Conservation (phyloP, 2,113 vertebrate species). For the Cheilinus undulatus region DNA sequence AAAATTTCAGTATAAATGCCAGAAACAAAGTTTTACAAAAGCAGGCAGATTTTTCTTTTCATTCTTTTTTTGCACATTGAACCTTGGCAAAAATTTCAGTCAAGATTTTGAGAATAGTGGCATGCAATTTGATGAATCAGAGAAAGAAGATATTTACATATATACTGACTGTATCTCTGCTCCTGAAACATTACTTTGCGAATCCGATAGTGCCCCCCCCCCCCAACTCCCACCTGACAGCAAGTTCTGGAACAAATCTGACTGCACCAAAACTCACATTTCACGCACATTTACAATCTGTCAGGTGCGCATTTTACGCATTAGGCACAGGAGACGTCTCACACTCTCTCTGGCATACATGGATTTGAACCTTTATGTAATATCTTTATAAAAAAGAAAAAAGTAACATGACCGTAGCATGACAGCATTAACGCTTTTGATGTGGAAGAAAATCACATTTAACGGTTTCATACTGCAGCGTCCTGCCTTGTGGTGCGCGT, state of each 20-base stretch:
- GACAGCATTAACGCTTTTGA: background rate
- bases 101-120: too few species aligned
- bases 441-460: background rate
- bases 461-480: background rate
- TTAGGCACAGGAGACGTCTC: too few species aligned
- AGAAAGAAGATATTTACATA: too few species aligned
- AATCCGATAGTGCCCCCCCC: background rate
- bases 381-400: background rate
- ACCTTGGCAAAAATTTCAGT: too few species aligned
- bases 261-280: background rate
- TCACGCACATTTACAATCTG: background rate
- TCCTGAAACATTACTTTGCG: background rate
- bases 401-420: background rate
- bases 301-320: slow-evolving; percentile 25
- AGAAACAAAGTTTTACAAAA: too few species aligned
- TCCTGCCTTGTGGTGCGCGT: background rate
- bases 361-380: too few species aligned
- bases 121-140: too few species aligned
- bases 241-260: background rate
- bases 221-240: background rate
- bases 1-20: too few species aligned
- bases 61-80: too few species aligned
- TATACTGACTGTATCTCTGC: too few species aligned
- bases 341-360: background rate
- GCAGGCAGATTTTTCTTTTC: too few species aligned